phyloP scores from a whole-genome alignment of 2,113 vertebrate genomes.

The Ivindomyrus marchei region DNA sequence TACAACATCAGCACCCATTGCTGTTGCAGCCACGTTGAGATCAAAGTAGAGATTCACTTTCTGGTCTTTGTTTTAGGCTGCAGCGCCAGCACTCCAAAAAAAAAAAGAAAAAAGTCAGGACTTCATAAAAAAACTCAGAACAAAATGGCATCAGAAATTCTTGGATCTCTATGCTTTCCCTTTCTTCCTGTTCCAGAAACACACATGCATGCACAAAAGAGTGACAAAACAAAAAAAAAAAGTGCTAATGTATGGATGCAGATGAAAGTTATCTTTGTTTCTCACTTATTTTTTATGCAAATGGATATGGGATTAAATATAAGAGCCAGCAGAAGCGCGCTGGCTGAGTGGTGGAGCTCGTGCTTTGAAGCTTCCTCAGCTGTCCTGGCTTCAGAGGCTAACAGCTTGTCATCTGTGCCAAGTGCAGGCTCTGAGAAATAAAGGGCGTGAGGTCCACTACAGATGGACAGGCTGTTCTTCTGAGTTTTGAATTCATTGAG shows the following conservation, averaged over 20 bases:
- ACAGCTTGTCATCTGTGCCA: slow-evolving; percentile 12
- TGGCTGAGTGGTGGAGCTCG: background rate
- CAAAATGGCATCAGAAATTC: background rate
- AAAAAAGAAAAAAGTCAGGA: background rate
- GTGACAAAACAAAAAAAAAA: background rate
- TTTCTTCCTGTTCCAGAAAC: background rate
- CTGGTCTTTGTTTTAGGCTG: background rate
- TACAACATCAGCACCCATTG: background rate
- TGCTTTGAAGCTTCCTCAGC: slow-evolving; percentile 17
- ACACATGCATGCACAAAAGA: background rate
- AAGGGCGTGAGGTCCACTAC: background rate
- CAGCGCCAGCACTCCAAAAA: background rate
- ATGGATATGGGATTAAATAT: slow-evolving; percentile 10
- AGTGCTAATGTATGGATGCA: background rate
- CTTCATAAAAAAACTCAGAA: background rate
- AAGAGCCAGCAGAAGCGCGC: background rate
- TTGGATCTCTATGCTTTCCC: background rate
- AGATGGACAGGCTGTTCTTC: slow-evolving; percentile 1
- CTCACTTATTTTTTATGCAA: slow-evolving; percentile 14
- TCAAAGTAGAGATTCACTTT: background rate
- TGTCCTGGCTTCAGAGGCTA: slow-evolving; percentile 3
- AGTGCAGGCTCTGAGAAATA: background rate
- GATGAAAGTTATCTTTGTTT: slow-evolving; percentile 20
- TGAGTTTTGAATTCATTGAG: background rate
- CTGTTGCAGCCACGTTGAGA: background rate